Conservation (phyloP, 2,797 vertebrate genomes). For the Sebastes kiyomatsui region DNA sequence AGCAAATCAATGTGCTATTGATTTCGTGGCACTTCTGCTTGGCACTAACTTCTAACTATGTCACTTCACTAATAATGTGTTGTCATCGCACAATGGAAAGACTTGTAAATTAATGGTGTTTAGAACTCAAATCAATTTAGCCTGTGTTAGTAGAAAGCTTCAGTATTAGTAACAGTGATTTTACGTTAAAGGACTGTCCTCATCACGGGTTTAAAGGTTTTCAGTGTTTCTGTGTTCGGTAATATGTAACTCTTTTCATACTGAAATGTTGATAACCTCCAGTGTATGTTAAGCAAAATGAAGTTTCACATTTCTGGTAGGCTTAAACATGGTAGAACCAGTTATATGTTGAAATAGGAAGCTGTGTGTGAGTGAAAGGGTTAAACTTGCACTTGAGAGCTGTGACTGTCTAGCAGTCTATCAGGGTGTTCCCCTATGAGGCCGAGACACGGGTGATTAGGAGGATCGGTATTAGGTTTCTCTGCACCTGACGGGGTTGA, state of each 20-base stretch:
- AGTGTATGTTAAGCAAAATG: neutral
- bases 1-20: slow-evolving; percentile 55
- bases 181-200: neutral
- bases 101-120: slow-evolving; percentile 2
- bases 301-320: neutral
- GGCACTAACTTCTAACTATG: slow-evolving; percentile 32
- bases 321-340: neutral
- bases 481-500: slow-evolving; percentile 52
- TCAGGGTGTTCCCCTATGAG: slow-evolving; percentile 62
- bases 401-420: slow-evolving; percentile 5
- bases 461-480: slow-evolving; percentile 65
- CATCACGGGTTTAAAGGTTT: neutral
- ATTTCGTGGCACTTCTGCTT: slow-evolving; percentile 52
- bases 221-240: neutral
- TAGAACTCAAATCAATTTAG: neutral
- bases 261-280: neutral
- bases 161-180: neutral
- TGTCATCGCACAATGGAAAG: slow-evolving; percentile 25
- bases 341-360: neutral
- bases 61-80: slow-evolving; percentile 31
- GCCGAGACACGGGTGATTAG: slow-evolving; percentile 48
- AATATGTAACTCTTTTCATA: neutral
- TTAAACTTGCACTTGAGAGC: slow-evolving; percentile 44
- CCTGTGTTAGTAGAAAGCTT: neutral
- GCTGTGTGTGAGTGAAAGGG: slow-evolving; percentile 34